Evolutionary conservation across 1,140 invertebrate genomes (phyloP), one percentile per base, ranked within the genome.

Genomic region (Triops longicaudatus): DNA sequence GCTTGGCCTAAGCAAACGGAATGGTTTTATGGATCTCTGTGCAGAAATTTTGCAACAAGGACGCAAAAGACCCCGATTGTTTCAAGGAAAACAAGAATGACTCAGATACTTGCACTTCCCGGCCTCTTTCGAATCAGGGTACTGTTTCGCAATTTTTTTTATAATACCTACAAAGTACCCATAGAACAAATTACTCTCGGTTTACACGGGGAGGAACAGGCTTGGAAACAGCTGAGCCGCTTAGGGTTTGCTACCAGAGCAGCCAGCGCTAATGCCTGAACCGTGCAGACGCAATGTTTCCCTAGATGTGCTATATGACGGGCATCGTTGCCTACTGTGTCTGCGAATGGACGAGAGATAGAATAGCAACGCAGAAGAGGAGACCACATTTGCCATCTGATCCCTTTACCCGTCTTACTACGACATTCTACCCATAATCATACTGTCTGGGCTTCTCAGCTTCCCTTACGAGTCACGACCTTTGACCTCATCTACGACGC

Each of bases 401-500:
- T 63, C 50, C 50, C n/a, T 63, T n/a, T 63, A 14, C 31, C 31
- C 50, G 50, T 63, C 50, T 63, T 17, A 63, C 50, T 1, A 63
- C 50, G 50, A 63, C 50, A 63, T 63, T 63, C 50, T 63, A 63
- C 50, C 50, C 50, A 14, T 22, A 63, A 63, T 63, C 50, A 63
- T 63, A 22, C 50, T 63, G 50, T 63, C 50, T 63, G 50, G 50
- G 50, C 22, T 63, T 22, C 50, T 63, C 50, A 22, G 22, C 50
- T 63, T 63, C 50, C 10, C 50, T 22, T 17, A 5, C 50, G 50
- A 63, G 50, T 22, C 50, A 7, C 17, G 10, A 22, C 50, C 50
- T 63, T 63, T 63, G 50, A 63, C 50, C 50, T 22, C 50, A 63
- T 63, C 50, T 63, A 63, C 50, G 22, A 63, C 50, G 50, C 50